Percentiles rank a stretch among this genome's conserved stretches.
These are phyloP conservation scores for Epinephelus cyanopodus DNA, from an alignment of 2,113 vertebrate species.

Conservation along the genomic window DNA sequence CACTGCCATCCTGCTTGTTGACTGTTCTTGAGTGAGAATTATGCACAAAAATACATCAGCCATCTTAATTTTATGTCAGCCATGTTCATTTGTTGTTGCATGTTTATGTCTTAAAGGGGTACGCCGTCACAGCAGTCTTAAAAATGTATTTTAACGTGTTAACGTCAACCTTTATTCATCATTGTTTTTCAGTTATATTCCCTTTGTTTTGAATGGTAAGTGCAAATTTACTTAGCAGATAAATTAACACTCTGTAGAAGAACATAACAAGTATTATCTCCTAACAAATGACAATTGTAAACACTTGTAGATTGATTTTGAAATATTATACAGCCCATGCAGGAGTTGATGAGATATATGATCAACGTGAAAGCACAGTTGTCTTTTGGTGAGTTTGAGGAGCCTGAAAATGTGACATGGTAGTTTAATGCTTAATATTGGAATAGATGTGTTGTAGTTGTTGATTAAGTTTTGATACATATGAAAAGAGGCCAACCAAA, in stretches of 20 bases:
- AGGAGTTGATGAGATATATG: conserved; percentile 39
- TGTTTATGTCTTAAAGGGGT: conserved; percentile 42
- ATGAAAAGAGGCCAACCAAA: conserved; percentile 36
- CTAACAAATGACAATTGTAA: conserved; percentile 64
- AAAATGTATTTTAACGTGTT: conserved; percentile 59
- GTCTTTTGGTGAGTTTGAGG: conserved; percentile 68
- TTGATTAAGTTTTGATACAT: conserved; percentile 33
- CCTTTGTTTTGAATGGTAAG: conserved; percentile 54
- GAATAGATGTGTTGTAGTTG: conserved; percentile 35
- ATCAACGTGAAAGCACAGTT: conserved; percentile 86
- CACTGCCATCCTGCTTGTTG: conserved; percentile 7
- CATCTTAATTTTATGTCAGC: conserved; percentile 23
- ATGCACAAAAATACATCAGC: conserved; percentile 51
- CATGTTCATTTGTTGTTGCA: conserved; percentile 47
- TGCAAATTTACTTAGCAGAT: conserved; percentile 79
- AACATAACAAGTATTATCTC: conserved; percentile 80
- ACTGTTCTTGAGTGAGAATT: conserved; percentile 30
- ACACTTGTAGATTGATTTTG: conserved; percentile 40
- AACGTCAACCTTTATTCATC: conserved; percentile 42
- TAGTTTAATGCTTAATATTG: conserved; percentile 55
- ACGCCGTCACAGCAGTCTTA: conserved; percentile 76
- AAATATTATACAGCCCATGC: conserved; percentile 69
- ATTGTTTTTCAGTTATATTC: conserved; percentile 41
- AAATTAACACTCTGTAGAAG: conserved; percentile 75
- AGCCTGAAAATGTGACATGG: conserved; percentile 80